A percentile compares a stretch with the other conserved stretches of the same genome.
These are phyloP conservation scores for Spatulosminthurus flaviceps DNA, from an alignment of 2,888 invertebrate genomes.

Conservation along the genomic window DNA sequence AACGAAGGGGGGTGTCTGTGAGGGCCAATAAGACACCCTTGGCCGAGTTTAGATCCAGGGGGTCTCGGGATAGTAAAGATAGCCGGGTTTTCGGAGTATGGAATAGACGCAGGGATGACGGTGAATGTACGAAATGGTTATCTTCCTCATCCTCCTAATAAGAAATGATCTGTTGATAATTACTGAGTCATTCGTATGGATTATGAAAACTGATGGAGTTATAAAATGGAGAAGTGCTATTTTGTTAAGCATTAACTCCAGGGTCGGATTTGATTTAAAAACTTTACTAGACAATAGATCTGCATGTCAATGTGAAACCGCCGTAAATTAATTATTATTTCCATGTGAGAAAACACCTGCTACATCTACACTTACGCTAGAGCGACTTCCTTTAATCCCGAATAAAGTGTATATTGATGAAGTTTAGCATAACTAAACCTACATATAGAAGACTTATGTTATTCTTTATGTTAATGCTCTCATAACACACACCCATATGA, in stretches of 20 bases:
- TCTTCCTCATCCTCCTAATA: too few relatives aligned
- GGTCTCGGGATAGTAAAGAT: too few relatives aligned
- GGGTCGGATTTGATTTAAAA: not conserved
- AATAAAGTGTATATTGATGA: not conserved
- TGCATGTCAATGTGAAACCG: not conserved
- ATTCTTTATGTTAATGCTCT: too few relatives aligned
- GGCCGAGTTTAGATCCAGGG: too few relatives aligned
- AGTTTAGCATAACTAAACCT: too few relatives aligned
- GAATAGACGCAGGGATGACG: too few relatives aligned
- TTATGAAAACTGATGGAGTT: not conserved
- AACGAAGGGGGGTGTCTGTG: too few relatives aligned
- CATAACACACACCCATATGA: too few relatives aligned
- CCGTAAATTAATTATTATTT: constrained; percentile 2
- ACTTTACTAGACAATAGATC: not conserved
- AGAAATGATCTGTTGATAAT: not conserved
- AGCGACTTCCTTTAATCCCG: not conserved
- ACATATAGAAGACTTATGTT: too few relatives aligned
- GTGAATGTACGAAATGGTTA: too few relatives aligned
- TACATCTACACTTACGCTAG: not conserved
- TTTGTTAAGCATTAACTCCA: not conserved
- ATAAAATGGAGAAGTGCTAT: not conserved
- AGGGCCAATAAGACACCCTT: too few relatives aligned
- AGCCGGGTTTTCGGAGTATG: too few relatives aligned
- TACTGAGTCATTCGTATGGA: not conserved
- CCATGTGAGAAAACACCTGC: not conserved